Evolutionary conservation across 2,888 invertebrate species (phyloP).

Genomic region (Drosophila atripex): DNA sequence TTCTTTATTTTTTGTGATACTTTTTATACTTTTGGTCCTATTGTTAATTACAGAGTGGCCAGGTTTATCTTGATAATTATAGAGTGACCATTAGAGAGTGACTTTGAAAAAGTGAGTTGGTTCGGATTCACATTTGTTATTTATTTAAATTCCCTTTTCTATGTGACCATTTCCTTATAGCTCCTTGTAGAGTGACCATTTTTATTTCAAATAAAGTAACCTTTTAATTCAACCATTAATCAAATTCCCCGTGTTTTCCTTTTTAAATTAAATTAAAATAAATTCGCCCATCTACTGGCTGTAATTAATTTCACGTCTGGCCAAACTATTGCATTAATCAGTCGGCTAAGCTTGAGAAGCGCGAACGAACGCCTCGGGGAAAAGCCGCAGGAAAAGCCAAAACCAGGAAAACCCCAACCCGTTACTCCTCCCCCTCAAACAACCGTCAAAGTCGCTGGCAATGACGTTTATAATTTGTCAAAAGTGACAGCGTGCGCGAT

Average conservation of each 20-base stretch:
- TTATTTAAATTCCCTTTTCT: too few species aligned
- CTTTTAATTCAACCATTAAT: not conserved
- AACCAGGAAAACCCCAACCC: constrained; percentile 19
- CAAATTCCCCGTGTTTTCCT: not conserved
- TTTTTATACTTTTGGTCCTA: not conserved
- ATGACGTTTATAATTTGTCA: constrained; percentile 81
- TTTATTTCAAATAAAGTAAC: too few species aligned
- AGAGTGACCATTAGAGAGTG: too few species aligned
- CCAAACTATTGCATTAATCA: constrained; percentile 78
- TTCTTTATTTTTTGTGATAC: not conserved
- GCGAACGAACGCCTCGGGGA: constrained; percentile 12
- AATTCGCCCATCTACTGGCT: constrained; percentile 3
- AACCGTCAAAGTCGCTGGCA: constrained; percentile 77
- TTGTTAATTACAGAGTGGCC: not conserved
- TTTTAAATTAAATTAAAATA: constrained; percentile 1
- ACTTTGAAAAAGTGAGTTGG: too few species aligned
- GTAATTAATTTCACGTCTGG: constrained; percentile 65
- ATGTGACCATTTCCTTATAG: too few species aligned
- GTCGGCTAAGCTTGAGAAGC: constrained; percentile 56
- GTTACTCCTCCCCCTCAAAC: constrained; percentile 12
- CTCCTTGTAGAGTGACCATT: too few species aligned
- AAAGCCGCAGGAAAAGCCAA: constrained; percentile 20
- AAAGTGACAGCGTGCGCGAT: constrained; percentile 71
- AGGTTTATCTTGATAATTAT: not conserved
- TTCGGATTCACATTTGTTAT: too few species aligned